Evolutionary conservation across 2,888 invertebrate species (phyloP).

Genomic region (Anticlea derivata): DNA sequence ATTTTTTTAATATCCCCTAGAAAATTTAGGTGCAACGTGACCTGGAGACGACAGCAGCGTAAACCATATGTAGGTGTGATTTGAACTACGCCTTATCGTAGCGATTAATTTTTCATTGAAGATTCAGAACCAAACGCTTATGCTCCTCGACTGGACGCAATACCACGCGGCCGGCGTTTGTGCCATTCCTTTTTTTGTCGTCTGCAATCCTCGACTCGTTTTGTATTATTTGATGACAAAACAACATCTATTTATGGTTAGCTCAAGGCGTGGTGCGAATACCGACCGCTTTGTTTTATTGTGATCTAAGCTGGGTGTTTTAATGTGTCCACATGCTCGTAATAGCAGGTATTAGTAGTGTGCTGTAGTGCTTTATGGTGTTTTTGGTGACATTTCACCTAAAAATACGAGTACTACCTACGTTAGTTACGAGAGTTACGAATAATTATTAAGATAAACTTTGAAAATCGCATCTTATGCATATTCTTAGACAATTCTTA

Average conservation of each 20-base stretch:
- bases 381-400: too few relatives aligned
- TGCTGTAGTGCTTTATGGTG: too few relatives aligned
- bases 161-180: constrained; percentile 57
- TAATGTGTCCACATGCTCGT: constrained; percentile 20
- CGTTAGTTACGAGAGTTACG: too few relatives aligned
- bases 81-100: constrained; percentile 70
- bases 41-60: too few relatives aligned
- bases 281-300: constrained; percentile 38
- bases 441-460: too few relatives aligned
- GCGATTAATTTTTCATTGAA: too few relatives aligned
- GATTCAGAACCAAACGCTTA: constrained; percentile 56
- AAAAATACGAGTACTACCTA: too few relatives aligned
- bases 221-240: constrained; percentile 66
- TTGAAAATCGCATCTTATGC: too few relatives aligned
- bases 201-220: constrained; percentile 60
- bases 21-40: too few relatives aligned
- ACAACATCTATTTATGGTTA: constrained; percentile 56
- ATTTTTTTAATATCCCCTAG: too few relatives aligned
- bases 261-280: constrained; percentile 47
- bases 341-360: neutral
- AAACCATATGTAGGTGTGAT: too few relatives aligned
- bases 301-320: constrained; percentile 22
- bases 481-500: too few relatives aligned
- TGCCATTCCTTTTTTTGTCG: constrained; percentile 59
- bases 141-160: constrained; percentile 22